Evolutionary conservation across 2,888 invertebrate species (phyloP).

Genomic region (Ramazzottius varieornatus): DNA sequence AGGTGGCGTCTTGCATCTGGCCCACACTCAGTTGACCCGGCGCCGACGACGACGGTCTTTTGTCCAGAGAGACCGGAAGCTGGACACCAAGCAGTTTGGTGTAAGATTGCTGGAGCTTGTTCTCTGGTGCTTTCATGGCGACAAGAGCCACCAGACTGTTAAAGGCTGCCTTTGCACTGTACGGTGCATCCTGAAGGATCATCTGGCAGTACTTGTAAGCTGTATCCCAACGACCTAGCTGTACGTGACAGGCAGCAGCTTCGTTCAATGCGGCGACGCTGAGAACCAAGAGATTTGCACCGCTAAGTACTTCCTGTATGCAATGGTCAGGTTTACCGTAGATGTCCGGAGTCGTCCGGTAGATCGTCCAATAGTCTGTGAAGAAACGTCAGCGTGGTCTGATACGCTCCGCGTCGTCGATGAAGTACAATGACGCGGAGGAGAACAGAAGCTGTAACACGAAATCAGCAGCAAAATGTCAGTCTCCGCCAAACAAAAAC

Average conservation of each 20-base stretch:
- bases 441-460: neutral
- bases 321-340: too few relatives aligned
- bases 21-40: too few relatives aligned
- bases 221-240: neutral
- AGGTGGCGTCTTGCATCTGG: too few relatives aligned
- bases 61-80: too few relatives aligned
- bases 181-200: neutral
- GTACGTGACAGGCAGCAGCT: neutral
- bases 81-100: too few relatives aligned
- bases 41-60: too few relatives aligned
- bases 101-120: too few relatives aligned
- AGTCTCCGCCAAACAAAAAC: neutral
- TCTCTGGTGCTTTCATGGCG: neutral
- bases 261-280: neutral
- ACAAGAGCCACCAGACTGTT: neutral
- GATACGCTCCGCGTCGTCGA: neutral
- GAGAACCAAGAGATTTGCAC: neutral
- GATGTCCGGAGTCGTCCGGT: neutral
- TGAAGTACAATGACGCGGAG: neutral
- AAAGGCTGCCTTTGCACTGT: neutral
- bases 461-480: too few relatives aligned
- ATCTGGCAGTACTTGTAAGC: constrained; percentile 1
- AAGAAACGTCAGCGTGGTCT: neutral
- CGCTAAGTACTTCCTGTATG: too few relatives aligned
- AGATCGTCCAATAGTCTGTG: neutral